phyloP scores from a whole-genome alignment of 2,113 vertebrate species.

The Pyrgilauda ruficollis region DNA sequence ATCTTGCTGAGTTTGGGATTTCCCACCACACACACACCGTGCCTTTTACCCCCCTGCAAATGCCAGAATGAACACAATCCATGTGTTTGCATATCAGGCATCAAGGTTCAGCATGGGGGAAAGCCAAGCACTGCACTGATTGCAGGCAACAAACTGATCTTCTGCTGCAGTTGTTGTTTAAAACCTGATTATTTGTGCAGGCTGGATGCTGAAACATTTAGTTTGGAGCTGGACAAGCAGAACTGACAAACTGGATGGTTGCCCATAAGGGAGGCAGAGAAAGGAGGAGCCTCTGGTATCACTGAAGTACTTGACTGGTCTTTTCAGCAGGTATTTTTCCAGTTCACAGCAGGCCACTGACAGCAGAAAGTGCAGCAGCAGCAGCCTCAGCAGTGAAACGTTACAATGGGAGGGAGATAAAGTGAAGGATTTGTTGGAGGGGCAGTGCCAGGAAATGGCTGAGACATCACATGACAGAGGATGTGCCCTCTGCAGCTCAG shows the following conservation, averaged over 20 bases:
- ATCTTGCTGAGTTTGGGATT: not conserved
- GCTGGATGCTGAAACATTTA: not conserved
- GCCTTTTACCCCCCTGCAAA: not conserved
- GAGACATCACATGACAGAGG: constrained; percentile 46
- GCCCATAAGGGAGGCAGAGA: not conserved
- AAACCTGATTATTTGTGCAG: not conserved
- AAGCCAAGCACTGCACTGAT: not conserved
- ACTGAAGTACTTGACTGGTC: not conserved
- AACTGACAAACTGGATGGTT: not conserved
- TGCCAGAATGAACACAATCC: not conserved
- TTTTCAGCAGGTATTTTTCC: constrained; percentile 31
- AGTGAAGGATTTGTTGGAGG: constrained; percentile 53
- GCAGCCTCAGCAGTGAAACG: constrained; percentile 7
- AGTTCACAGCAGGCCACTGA: constrained; percentile 6
- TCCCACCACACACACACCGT: not conserved
- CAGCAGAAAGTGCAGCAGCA: constrained; percentile 1
- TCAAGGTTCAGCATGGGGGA: not conserved
- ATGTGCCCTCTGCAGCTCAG: constrained; percentile 11
- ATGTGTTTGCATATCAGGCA: not conserved
- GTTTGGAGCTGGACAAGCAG: not conserved
- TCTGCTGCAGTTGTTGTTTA: not conserved
- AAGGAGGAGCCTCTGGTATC: constrained; percentile 3
- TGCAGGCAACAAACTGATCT: not conserved
- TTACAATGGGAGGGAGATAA: constrained; percentile 41
- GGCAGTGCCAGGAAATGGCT: constrained; percentile 53